Evolutionary conservation across 2,113 vertebrate genomes (phyloP).

Genomic region (Chitala chitala): DNA sequence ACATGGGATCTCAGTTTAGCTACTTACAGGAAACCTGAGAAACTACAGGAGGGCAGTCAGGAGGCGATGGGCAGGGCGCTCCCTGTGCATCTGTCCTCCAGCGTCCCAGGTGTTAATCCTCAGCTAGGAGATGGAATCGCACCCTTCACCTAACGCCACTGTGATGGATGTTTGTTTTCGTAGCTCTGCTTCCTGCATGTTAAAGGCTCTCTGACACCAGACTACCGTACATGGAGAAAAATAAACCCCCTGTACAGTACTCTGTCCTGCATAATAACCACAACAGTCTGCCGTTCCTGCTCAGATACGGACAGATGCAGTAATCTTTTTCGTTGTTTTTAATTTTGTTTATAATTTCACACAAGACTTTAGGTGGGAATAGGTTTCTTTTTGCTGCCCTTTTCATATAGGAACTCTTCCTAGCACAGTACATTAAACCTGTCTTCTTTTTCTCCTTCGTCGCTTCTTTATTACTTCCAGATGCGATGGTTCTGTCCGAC

Average conservation of each 20-base stretch:
- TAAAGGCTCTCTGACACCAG: not conserved
- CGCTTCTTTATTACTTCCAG: slow-evolving; percentile 25
- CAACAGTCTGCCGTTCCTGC: too few relatives aligned
- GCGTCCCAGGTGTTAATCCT: slow-evolving; percentile 19
- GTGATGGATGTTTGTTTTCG: not conserved
- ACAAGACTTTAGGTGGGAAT: not conserved
- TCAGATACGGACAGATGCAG: too few relatives aligned
- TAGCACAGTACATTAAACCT: slow-evolving; percentile 19
- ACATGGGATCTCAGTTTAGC: slow-evolving; percentile 94
- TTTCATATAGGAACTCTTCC: slow-evolving; percentile 2
- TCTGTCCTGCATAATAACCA: too few relatives aligned
- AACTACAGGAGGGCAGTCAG: slow-evolving; percentile 49
- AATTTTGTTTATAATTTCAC: not conserved
- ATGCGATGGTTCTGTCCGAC: slow-evolving; percentile 19
- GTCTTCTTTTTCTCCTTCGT: slow-evolving; percentile 6
- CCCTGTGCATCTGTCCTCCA: slow-evolving; percentile 27
- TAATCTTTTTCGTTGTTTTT: not conserved
- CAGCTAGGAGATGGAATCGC: not conserved
- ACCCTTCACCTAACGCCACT: not conserved
- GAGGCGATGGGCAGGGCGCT: slow-evolving; percentile 43
- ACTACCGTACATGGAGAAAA: too few relatives aligned
- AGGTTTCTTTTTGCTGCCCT: not conserved
- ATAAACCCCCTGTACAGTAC: too few relatives aligned
- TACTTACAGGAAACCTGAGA: slow-evolving; percentile 69
- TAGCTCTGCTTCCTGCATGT: not conserved